Percentiles rank a stretch among this genome's conserved stretches.
phyloP scores from a whole-genome alignment of 2,113 vertebrate species.

The Arvicanthis niloticus region DNA sequence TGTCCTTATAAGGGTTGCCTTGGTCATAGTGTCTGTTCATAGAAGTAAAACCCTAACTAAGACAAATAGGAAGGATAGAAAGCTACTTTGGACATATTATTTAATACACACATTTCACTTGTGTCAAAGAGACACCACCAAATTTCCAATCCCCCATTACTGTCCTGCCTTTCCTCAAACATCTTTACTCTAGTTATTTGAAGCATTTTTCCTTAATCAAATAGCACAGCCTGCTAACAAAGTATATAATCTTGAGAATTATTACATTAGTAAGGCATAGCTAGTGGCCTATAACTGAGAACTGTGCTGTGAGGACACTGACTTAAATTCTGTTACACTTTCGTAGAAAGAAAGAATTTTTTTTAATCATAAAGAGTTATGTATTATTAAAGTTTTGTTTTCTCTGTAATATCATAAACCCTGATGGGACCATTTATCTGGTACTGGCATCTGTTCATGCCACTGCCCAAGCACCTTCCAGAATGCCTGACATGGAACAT shows the following conservation, averaged over 20 bases:
- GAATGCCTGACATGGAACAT: not conserved
- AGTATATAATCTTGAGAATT: not conserved
- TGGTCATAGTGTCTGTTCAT: no score
- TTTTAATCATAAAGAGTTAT: not conserved
- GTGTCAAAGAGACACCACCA: not conserved
- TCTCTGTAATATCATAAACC: not conserved
- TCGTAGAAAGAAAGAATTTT: not conserved
- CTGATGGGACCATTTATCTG: not conserved
- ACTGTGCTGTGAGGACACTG: not conserved
- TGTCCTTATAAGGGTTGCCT: no score
- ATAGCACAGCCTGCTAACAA: not conserved
- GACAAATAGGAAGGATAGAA: not conserved
- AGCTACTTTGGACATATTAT: not conserved
- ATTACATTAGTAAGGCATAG: not conserved
- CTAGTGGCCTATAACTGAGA: conserved; percentile 24
- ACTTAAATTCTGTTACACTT: not conserved
- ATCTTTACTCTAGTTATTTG: not conserved
- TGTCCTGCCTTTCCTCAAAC: conserved; percentile 45
- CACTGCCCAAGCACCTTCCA: not conserved
- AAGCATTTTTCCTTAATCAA: not conserved
- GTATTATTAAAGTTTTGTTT: not conserved
- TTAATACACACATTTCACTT: not conserved
- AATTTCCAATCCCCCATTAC: not conserved
- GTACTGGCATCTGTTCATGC: not conserved
- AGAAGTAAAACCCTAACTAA: no score